These are phyloP conservation scores for Temnothorax unifasciatus DNA, from an alignment of 2,888 invertebrate species.

Conservation along the genomic window DNA sequence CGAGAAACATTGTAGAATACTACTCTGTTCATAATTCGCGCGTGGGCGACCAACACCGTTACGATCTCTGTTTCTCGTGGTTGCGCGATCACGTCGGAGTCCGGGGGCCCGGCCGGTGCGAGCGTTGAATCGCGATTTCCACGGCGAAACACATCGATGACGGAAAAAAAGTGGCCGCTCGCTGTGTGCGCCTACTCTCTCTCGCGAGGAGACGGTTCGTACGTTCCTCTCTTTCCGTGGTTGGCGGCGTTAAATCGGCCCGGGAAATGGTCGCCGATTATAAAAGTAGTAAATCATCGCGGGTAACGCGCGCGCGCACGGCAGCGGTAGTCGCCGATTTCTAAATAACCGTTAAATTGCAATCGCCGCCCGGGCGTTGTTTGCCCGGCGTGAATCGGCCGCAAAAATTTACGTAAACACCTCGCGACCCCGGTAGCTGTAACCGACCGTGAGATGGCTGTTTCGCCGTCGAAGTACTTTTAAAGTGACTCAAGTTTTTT, in stretches of 20 bases:
- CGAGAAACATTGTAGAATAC: conserved; percentile 13
- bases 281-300: conserved; percentile 50
- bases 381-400: conserved; percentile 20
- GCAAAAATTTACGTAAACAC: conserved; percentile 53
- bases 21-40: not conserved
- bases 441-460: conserved; percentile 48
- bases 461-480: conserved; percentile 33
- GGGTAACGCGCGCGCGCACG: not conserved
- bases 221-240: not conserved
- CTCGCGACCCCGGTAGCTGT: conserved; percentile 32
- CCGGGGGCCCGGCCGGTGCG: conserved; percentile 21
- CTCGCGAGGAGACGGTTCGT: not conserved
- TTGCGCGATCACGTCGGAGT: conserved; percentile 20
- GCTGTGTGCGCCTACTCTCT: conserved; percentile 20
- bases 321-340: conserved; percentile 27
- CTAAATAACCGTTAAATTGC: conserved; percentile 52
- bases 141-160: conserved; percentile 53
- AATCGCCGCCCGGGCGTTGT: conserved; percentile 39
- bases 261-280: conserved; percentile 38
- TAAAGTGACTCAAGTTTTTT: conserved; percentile 46
- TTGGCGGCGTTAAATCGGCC: conserved; percentile 52
- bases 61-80: conserved; percentile 13
- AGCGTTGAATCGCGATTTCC: conserved; percentile 65
- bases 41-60: conserved; percentile 43
- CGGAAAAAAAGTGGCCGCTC: conserved; percentile 47